Percentiles rank a stretch among this genome's conserved stretches.
Conservation (phyloP, 2,888 invertebrate genomes). For the Noctua comes region DNA sequence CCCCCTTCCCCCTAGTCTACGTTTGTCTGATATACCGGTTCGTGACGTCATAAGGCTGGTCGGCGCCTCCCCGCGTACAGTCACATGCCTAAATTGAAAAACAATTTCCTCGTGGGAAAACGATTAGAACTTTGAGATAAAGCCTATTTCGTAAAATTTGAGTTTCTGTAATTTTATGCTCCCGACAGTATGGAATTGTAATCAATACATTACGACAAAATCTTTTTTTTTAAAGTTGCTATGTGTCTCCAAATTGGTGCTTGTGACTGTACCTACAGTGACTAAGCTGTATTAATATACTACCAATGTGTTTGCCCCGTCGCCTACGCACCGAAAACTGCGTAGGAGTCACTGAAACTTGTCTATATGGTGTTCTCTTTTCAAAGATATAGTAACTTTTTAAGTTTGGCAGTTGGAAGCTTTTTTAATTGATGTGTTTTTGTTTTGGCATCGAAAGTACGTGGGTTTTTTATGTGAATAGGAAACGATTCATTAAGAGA, state of each 20-base stretch:
- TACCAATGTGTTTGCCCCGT: constrained; percentile 71
- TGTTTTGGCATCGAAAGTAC: constrained; percentile 17
- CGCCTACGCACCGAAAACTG: constrained; percentile 77
- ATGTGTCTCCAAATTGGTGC: background rate
- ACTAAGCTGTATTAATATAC: constrained; percentile 76
- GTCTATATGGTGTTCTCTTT: constrained; percentile 68
- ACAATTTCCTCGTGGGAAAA: background rate
- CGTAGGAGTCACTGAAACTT: constrained; percentile 73
- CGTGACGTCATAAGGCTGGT: constrained; percentile 66
- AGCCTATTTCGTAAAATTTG: background rate
- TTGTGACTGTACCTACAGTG: constrained; percentile 52
- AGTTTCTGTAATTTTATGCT: background rate
- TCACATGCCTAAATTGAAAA: background rate
- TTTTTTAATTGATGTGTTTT: constrained; percentile 38
- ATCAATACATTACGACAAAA: background rate
- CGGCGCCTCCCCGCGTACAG: constrained; percentile 63
- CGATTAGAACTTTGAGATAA: constrained; percentile 26
- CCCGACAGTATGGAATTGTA: background rate
- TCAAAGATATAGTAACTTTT: constrained; percentile 29
- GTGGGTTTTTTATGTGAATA: background rate
- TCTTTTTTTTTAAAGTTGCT: background rate
- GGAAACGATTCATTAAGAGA: background rate
- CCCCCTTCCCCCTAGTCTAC: constrained; percentile 8
- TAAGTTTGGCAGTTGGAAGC: constrained; percentile 4
- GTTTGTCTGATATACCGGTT: constrained; percentile 52